Conservation (phyloP, 2,888 invertebrate species). For the Nomada goodeniana region DNA sequence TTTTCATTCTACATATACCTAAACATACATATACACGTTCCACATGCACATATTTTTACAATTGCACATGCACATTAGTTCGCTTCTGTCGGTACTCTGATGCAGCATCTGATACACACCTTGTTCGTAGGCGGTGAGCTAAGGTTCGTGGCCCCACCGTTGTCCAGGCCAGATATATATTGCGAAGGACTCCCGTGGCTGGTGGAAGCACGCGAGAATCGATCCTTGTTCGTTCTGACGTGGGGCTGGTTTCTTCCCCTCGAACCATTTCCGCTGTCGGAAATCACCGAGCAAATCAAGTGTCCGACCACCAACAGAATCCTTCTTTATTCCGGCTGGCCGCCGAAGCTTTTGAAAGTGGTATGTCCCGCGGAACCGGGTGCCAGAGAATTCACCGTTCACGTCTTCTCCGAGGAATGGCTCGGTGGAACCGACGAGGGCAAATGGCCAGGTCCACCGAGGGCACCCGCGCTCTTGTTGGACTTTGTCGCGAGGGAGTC, state of each 20-base stretch:
- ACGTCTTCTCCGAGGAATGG: constrained; percentile 94
- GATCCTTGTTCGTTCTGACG: constrained; percentile 92
- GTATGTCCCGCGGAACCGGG: constrained; percentile 91
- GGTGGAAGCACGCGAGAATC: constrained; percentile 91
- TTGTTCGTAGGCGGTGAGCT: constrained; percentile 86
- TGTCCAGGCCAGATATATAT: constrained; percentile 87
- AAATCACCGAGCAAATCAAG: constrained; percentile 79
- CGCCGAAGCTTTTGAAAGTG: constrained; percentile 86
- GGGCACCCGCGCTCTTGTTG: constrained; percentile 87
- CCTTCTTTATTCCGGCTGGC: constrained; percentile 92
- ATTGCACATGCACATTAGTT: neutral
- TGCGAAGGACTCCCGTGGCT: constrained; percentile 92
- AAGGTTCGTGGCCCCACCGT: constrained; percentile 87
- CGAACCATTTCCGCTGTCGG: constrained; percentile 85
- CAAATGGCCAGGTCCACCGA: constrained; percentile 80
- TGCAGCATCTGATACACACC: neutral
- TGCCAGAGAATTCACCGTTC: constrained; percentile 88
- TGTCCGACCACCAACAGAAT: constrained; percentile 92
- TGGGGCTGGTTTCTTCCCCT: constrained; percentile 92
- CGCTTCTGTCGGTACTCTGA: neutral
- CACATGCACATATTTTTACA: neutral
- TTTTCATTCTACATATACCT: neutral
- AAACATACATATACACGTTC: too few relatives aligned
- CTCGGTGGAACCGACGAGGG: constrained; percentile 83
- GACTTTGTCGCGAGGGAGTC: constrained; percentile 90